Conservation (phyloP, 2,888 invertebrate genomes). For the Labia minor region DNA sequence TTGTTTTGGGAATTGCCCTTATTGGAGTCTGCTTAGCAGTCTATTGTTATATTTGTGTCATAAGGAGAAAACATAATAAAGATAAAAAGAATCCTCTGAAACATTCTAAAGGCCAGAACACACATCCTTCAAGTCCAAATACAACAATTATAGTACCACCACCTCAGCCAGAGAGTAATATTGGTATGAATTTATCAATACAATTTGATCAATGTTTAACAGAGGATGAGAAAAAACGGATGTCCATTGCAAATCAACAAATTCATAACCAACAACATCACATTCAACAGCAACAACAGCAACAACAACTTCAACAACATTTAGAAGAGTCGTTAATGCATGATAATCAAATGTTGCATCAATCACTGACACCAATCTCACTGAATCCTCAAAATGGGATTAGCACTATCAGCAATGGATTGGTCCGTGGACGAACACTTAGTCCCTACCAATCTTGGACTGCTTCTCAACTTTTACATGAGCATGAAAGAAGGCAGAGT, state of each 20-base stretch:
- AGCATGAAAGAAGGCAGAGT: conserved; percentile 46
- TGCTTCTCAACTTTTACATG: conserved; percentile 47
- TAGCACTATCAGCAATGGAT: conserved; percentile 29
- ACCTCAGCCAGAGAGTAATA: conserved; percentile 14
- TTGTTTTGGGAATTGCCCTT: conserved; percentile 39
- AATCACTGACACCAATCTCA: conserved; percentile 31
- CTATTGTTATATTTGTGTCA: conserved; percentile 42
- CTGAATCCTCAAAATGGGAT: conserved; percentile 33
- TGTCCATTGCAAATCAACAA: conserved; percentile 40
- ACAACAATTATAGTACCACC: conserved; percentile 24
- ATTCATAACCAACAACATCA: conserved; percentile 40
- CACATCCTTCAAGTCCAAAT: neutral
- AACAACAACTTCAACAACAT: conserved; percentile 26
- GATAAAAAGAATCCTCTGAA: conserved; percentile 18
- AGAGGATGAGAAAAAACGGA: conserved; percentile 41
- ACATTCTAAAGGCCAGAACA: neutral
- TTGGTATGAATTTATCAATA: conserved; percentile 24
- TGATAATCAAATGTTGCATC: conserved; percentile 23
- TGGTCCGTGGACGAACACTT: conserved; percentile 38
- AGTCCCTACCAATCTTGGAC: conserved; percentile 50
- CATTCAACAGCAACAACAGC: conserved; percentile 35
- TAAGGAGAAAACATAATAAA: conserved; percentile 34
- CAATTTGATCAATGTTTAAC: conserved; percentile 31
- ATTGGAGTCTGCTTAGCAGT: conserved; percentile 37
- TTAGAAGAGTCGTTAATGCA: conserved; percentile 30